Percentiles rank a stretch among this genome's conserved stretches.
Conservation (phyloP, 2,888 invertebrate species). For the Micoletzkya japonica region DNA sequence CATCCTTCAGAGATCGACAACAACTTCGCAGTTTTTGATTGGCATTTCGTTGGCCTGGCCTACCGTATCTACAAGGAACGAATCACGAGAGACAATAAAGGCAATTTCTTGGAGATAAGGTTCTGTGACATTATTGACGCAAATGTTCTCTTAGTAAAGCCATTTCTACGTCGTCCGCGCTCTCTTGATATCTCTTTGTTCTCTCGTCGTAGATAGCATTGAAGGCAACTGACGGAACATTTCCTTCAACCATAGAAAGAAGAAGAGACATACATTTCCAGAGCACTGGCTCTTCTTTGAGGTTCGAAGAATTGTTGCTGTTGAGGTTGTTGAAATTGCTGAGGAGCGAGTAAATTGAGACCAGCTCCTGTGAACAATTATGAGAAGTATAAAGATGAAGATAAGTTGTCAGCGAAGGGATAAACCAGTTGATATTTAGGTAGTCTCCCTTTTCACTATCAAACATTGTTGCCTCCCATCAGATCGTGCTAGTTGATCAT, state of each 20-base stretch:
- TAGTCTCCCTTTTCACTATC: too few species aligned
- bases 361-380: background rate
- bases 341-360: background rate
- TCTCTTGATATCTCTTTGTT: too few species aligned
- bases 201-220: background rate
- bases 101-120: background rate
- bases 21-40: constrained; percentile 59
- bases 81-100: background rate
- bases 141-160: too few species aligned
- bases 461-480: too few species aligned
- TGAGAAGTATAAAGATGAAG: background rate
- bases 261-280: background rate
- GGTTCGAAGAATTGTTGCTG: constrained; percentile 5
- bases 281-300: constrained; percentile 20
- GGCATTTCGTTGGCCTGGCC: constrained; percentile 40
- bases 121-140: too few species aligned
- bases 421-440: too few species aligned
- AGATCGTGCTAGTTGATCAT: too few species aligned
- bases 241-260: too few species aligned
- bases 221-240: too few species aligned
- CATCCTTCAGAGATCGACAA: constrained; percentile 57
- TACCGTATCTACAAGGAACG: constrained; percentile 34
- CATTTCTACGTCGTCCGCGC: too few species aligned
- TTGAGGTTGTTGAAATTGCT: background rate
- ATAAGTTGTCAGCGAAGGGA: background rate